A percentile compares a stretch with the other conserved stretches of the same genome.
phyloP scores from a whole-genome alignment of 2,113 vertebrate species.

The Rhizomys pruinosus region DNA sequence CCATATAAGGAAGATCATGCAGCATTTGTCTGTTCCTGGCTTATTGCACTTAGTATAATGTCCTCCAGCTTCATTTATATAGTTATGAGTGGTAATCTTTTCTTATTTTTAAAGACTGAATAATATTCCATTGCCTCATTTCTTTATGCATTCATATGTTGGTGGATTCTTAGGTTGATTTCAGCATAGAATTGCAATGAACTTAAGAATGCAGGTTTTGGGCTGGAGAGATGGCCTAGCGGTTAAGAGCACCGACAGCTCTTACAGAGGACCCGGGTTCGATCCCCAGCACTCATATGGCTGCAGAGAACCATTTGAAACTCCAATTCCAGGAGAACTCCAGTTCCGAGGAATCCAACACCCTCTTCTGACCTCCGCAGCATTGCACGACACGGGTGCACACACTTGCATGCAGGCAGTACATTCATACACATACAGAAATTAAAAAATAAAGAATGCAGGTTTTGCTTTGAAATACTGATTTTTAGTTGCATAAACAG shows the following conservation, averaged over 20 bases:
- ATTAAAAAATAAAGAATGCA: too few relatives aligned
- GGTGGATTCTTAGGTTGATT: not conserved
- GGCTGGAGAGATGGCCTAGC: too few relatives aligned
- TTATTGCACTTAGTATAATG: not conserved
- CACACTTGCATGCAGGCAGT: too few relatives aligned
- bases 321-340: too few relatives aligned
- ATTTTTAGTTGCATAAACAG: not conserved
- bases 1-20: not conserved
- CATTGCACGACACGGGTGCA: too few relatives aligned
- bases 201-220: not conserved
- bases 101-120: not conserved
- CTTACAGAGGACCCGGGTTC: too few relatives aligned
- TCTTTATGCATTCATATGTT: not conserved
- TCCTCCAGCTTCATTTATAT: not conserved
- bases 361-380: too few relatives aligned
- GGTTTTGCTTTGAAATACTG: not conserved
- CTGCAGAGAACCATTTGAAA: too few relatives aligned
- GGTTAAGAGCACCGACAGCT: too few relatives aligned
- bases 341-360: too few relatives aligned
- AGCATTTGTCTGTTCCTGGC: not conserved
- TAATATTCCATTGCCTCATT: not conserved
- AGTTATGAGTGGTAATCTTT: not conserved
- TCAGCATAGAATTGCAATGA: not conserved
- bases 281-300: too few relatives aligned
- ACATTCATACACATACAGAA: too few relatives aligned